Base-by-base conservation (phyloP, 2,797 vertebrate species). In the Acanthurus tractus region DNA sequence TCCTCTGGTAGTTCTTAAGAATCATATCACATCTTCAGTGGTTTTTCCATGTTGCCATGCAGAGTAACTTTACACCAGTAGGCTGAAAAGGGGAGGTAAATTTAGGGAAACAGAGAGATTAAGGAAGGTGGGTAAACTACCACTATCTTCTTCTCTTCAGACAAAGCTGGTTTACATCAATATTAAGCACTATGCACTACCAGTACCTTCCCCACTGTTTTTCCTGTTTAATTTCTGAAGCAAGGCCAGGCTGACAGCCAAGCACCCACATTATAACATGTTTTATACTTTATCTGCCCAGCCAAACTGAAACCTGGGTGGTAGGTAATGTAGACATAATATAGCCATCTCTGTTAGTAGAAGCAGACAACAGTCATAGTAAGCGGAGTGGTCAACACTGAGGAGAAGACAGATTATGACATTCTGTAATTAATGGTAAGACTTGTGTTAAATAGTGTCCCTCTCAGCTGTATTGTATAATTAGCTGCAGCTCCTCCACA, bases 31-130 rank as follows among this genome's bases (percentile, higher is more conserved):
- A 63, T 79, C 68, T 81, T 87, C 67, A 64, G 62, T 70, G 76
- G 73, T 78, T 78, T 90, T 90, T 91, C 78, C 82, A 67, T 62
- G 81, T 82, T 86, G 75, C 86, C 94, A 94, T 94, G 94, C 94
- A 93, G 65, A 86, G 62, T 87, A 83, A 83, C 62, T 84, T 86
- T 45, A 89, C 79, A 89, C 42, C 78, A 75, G 84, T 65, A 68
- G 70, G 64, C 78, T 72, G 62, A 81, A 59, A 81, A 61, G 34
- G 34, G 72, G 46, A 66, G 70, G 58, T 25, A 57, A 7, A 18
- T 76, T 78, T 78, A 46, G 59, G 40, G 40, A 70, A 67, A 76
- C 18, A 70, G 56, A 69, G 14, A 53, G 48, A 76, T 50, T 42
- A 18, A 83, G 68, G 55, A 65, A 53, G 34, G 59, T 57, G 54